Conservation (phyloP, 1,140 invertebrate species). For the Lepeophtheirus salmonis region DNA sequence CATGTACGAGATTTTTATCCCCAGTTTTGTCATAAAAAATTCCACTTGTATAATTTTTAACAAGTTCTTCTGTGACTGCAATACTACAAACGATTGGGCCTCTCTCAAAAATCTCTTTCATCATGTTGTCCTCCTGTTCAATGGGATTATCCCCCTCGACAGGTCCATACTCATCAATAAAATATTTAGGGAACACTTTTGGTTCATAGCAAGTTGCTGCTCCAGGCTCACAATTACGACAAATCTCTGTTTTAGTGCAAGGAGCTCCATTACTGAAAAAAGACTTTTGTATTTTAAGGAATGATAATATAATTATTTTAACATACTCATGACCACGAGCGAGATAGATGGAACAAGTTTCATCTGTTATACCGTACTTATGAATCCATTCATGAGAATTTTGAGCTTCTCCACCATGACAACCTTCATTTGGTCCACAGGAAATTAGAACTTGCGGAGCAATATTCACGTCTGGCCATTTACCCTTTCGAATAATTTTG, state of each 20-base stretch:
- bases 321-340: slow-evolving; percentile 12
- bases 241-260: slow-evolving; percentile 6
- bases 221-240: slow-evolving; percentile 8
- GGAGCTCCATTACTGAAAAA: slow-evolving; percentile 8
- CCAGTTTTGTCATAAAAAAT: slow-evolving; percentile 13
- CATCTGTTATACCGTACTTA: slow-evolving; percentile 11
- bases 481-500: slow-evolving; percentile 9
- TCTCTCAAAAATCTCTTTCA: slow-evolving; percentile 16
- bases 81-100: slow-evolving; percentile 15
- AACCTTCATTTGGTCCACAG: slow-evolving; percentile 9
- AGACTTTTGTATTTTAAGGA: too few relatives aligned
- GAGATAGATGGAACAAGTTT: slow-evolving; percentile 12
- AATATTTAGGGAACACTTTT: slow-evolving; percentile 9
- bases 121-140: slow-evolving; percentile 14
- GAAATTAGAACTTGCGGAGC: slow-evolving; percentile 14
- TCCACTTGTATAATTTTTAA: slow-evolving; percentile 14
- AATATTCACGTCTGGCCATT: slow-evolving; percentile 15
- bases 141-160: background rate
- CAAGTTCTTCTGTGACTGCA: slow-evolving; percentile 11
- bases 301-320: too few relatives aligned
- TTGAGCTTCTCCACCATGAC: slow-evolving; percentile 10
- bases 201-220: slow-evolving; percentile 3
- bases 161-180: slow-evolving; percentile 12
- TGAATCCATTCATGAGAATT: slow-evolving; percentile 6
- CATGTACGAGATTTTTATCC: slow-evolving; percentile 29